Base-by-base conservation (phyloP, 64 coral and sea anemone genomes). In the Catalaphyllia jardinei region DNA sequence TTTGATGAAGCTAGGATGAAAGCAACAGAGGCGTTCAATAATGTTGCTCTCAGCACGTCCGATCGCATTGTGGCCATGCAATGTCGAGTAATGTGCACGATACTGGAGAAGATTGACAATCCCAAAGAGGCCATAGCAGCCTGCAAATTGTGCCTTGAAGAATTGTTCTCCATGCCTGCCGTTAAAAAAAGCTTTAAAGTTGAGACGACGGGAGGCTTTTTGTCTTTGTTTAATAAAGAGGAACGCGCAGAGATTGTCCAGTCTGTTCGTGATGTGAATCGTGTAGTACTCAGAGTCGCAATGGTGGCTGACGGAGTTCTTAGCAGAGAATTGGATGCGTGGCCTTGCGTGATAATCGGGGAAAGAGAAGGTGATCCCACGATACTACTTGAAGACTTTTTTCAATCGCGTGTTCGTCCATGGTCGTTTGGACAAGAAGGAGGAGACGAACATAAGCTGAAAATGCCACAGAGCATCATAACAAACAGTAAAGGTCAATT, bases 21-120 rank as follows among this genome's bases (percentile, higher is more conserved):
- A 72, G 69, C 69, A 72, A 72, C 69, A 14, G 69, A 72, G 67
- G 87, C 92, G 20, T 82, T 94, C 52, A 94, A 72, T 71, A 94
- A 94, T 52, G 79, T 89, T 52, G 80, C 78, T 28, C 51, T 94
- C 8, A 82, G 74, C 27, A 29, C 62, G 18, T 31, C 20, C 1
- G 92, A 94, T 75, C 30, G 92, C 39, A 78, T 94, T 27, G 69
- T 89, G 10, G 92, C 92, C 25, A 67, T 74, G 49, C 73, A 86
- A 31, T 73, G 86, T 28, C 65, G 92, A 7, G 77, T 94, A 12
- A 77, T 94, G 33, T 59, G 65, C 22, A 77, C 71, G 14, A 83
- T 94, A 29, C 78, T 94, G 18, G 79, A 89, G 38, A 88, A 86
- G 52, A 49, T 89, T 28, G 92, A 89, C 61, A 82, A 89, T 72